These are phyloP conservation scores for Prorops nasuta DNA, from an alignment of 1,140 invertebrate genomes.

Conservation along the genomic window DNA sequence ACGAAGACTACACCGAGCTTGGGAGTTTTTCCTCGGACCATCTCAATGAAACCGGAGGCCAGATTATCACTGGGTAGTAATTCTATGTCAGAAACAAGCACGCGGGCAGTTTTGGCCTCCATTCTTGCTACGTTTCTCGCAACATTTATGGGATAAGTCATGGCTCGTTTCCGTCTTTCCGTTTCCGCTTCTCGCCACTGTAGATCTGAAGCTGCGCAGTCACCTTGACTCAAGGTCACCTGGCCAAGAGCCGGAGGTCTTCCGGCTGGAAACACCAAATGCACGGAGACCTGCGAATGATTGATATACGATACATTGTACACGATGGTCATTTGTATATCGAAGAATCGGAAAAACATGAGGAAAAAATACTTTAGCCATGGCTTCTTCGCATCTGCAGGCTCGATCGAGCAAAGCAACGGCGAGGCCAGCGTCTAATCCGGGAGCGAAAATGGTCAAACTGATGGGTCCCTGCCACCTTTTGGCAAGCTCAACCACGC, in stretches of 20 bases:
- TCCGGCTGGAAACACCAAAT: slow-evolving; percentile 64
- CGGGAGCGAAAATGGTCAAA: slow-evolving; percentile 70
- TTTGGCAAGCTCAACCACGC: slow-evolving; percentile 67
- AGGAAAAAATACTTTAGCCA: no score
- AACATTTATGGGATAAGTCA: slow-evolving; percentile 76
- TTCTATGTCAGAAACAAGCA: slow-evolving; percentile 77
- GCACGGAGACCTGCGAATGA: slow-evolving; percentile 61
- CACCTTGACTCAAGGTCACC: slow-evolving; percentile 8
- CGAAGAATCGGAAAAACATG: no score
- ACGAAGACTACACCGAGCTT: slow-evolving; percentile 63
- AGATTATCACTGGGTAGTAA: slow-evolving; percentile 68
- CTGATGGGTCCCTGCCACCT: slow-evolving; percentile 74
- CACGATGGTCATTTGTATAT: slow-evolving; percentile 4
- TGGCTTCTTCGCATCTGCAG: slow-evolving; percentile 64
- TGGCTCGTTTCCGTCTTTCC: slow-evolving; percentile 54
- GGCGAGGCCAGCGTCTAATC: slow-evolving; percentile 64
- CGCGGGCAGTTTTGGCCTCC: slow-evolving; percentile 62
- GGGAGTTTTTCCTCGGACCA: slow-evolving; percentile 56
- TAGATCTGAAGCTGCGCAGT: slow-evolving; percentile 43
- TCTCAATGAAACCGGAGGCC: slow-evolving; percentile 62
- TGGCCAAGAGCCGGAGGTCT: slow-evolving; percentile 36
- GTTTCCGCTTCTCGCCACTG: slow-evolving; percentile 45
- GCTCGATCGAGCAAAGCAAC: slow-evolving; percentile 63
- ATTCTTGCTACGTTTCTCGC: slow-evolving; percentile 69
- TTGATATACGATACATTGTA: slow-evolving; percentile 6